Percentiles rank a stretch among this genome's conserved stretches.
Conservation (phyloP, 2,888 invertebrate species). For the Amphipyra tragopoginis region DNA sequence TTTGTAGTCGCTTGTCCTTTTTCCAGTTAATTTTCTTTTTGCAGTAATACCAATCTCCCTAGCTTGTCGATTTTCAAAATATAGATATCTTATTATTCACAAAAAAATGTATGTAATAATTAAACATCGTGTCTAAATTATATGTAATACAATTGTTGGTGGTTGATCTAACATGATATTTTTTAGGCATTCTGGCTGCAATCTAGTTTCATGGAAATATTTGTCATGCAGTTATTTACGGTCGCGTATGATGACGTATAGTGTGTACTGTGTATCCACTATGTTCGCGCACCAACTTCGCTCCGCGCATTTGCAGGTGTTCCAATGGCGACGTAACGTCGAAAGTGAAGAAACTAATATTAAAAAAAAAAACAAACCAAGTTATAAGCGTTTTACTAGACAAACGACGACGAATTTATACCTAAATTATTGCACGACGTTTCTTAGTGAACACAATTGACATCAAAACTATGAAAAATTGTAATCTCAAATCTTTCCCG, state of each 20-base stretch:
- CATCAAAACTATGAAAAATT: too few relatives aligned
- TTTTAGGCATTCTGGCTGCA: constrained; percentile 4
- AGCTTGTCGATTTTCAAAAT: constrained; percentile 3
- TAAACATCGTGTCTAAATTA: constrained; percentile 7
- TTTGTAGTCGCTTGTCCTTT: constrained; percentile 35
- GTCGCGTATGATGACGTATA: background rate
- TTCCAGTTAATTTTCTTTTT: constrained; percentile 16
- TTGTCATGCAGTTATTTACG: background rate
- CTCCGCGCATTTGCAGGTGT: background rate
- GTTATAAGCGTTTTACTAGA: too few relatives aligned
- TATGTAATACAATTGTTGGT: constrained; percentile 1
- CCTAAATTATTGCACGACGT: too few relatives aligned
- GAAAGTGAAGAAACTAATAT: too few relatives aligned
- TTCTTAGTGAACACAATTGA: too few relatives aligned
- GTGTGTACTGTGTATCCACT: background rate
- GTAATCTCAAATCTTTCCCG: too few relatives aligned
- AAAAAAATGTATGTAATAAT: background rate
- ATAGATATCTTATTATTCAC: background rate
- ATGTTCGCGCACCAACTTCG: background rate
- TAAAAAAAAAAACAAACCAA: too few relatives aligned
- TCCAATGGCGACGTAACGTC: background rate
- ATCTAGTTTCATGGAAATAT: background rate
- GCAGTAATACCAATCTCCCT: background rate
- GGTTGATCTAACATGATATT: background rate
- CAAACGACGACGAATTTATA: too few relatives aligned